Evolutionary conservation across 2,113 vertebrate species (phyloP), one percentile per base, ranked within the genome.

Genomic region (Corynorhinus townsendii): DNA sequence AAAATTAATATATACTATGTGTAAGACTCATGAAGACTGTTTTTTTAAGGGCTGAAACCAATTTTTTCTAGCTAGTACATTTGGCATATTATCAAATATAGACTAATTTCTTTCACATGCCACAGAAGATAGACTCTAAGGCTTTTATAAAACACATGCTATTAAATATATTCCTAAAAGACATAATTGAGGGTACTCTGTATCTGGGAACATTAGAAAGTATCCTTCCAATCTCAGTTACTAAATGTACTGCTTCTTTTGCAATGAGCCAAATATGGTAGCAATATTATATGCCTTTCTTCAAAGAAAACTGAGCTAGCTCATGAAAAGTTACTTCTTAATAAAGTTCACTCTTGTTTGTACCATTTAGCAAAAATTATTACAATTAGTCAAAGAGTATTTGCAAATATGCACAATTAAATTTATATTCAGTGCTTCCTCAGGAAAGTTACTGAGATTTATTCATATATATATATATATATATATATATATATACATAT

Each of bases 31-130:
- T 2, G 35, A 91, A 92, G 89, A 73, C 59, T 52, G 43, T 76
- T 47, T 94, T 96, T 92, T 92, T 43, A 79, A 81, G 54, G 94
- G 49, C 26, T 95, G 20, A 94, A 92, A 86, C 30, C 45, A 92
- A 59, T 90, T 81, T 92, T 87, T 87, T 92, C 45, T 83, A 85
- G 79, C 84, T 81, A 94, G 49, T 59, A 76, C 19, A 89, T 77
- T 40, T 91, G 68, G 68, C 54, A 38, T 30, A 69, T 69, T 95
- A 89, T 52, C 93, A 92, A 92, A 81, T 47, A 49, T 2, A 92
- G 66, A 73, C 68, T 94, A 85, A 68, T 88, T 92, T 85, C 54
- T 96, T 95, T 94, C 82, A 95, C 2, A 5, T 87, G 77, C 79
- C 66, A 71, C 86, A 88, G 56, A 64, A 95, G 93, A 82, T 0